Conservation (phyloP, 1,140 invertebrate genomes). For the Neodiprion virginianus region DNA sequence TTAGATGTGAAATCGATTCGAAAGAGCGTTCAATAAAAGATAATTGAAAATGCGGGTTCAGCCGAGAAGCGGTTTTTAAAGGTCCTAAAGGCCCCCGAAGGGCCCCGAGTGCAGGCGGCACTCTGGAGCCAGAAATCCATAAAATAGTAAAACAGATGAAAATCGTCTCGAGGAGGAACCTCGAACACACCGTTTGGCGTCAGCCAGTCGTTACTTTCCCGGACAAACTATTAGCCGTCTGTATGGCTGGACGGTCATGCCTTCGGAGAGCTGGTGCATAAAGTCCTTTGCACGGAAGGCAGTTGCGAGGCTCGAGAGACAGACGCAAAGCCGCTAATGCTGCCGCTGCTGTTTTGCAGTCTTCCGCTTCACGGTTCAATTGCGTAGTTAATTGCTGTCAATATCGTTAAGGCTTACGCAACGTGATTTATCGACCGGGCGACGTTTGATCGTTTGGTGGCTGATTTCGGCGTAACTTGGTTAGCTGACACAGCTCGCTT, state of each 20-base stretch:
- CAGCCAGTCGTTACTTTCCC: constrained; percentile 6
- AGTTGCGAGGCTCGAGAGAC: background rate
- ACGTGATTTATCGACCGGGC: background rate
- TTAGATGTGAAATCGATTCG: constrained; percentile 2
- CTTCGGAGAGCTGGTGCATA: background rate
- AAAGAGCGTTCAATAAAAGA: constrained; percentile 5
- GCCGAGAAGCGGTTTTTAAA: background rate
- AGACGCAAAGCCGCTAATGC: background rate
- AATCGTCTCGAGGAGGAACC: background rate
- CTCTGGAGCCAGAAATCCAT: constrained; percentile 9
- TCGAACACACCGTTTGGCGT: background rate
- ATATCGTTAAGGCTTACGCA: constrained; percentile 9
- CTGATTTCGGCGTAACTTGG: constrained; percentile 2
- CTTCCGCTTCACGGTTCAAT: constrained; percentile 20
- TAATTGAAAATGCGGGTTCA: constrained; percentile 13
- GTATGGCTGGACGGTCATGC: background rate
- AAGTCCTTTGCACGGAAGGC: background rate
- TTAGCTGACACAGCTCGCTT: background rate
- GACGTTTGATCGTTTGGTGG: background rate
- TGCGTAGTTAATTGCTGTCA: constrained; percentile 16
- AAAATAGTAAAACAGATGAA: constrained; percentile 15
- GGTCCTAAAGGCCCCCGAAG: constrained; percentile 3
- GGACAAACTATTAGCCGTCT: background rate
- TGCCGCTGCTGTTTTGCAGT: background rate
- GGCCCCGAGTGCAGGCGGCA: background rate